These are phyloP conservation scores for Lophochroa leadbeateri DNA, from an alignment of 2,113 vertebrate genomes.

Conservation along the genomic window DNA sequence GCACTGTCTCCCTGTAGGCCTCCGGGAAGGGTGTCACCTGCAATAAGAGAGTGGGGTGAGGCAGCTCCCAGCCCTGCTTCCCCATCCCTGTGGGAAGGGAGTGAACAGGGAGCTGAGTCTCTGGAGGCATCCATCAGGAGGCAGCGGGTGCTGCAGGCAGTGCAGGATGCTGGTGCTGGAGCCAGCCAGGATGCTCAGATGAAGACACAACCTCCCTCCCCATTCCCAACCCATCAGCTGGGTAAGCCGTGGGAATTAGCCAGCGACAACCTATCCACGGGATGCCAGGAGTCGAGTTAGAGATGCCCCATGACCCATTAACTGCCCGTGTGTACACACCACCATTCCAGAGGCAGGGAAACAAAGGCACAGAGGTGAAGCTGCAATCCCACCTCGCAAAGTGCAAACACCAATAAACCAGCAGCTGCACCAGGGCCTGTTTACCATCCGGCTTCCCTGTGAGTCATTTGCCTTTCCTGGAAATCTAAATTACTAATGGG, in stretches of 20 bases:
- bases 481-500: slow-evolving; percentile 50
- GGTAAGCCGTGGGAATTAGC: background rate
- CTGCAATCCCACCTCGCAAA: background rate
- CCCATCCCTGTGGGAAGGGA: background rate
- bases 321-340: background rate
- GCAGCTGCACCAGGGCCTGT: background rate
- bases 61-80: background rate
- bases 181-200: accelerated
- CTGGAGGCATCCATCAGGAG: accelerated
- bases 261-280: background rate
- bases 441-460: background rate
- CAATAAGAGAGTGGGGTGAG: slow-evolving; percentile 26
- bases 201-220: background rate
- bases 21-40: slow-evolving; percentile 91
- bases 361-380: slow-evolving; percentile 3
- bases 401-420: slow-evolving; percentile 4
- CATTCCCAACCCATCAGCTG: background rate
- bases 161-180: background rate
- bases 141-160: background rate
- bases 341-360: background rate
- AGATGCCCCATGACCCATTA: background rate
- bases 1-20: slow-evolving; percentile 86
- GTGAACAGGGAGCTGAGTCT: background rate
- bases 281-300: background rate
- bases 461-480: slow-evolving; percentile 52